Base-by-base conservation (phyloP, 2,113 vertebrate genomes). In the Pedionomus torquatus region DNA sequence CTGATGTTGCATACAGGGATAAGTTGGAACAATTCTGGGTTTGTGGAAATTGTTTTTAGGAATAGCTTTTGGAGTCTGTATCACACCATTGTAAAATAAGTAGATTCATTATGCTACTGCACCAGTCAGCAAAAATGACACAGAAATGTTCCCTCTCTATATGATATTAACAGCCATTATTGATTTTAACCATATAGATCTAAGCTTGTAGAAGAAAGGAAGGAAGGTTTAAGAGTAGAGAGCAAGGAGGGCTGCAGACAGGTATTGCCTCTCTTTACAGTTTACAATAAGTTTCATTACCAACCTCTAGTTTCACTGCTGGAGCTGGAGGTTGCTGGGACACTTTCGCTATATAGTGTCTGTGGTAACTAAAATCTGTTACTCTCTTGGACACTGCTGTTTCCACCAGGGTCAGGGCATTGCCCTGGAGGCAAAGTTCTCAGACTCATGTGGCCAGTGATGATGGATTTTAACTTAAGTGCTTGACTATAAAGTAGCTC, bases 11-110 rank as follows among this genome's bases (percentile, higher is more conserved):
- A 63, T 75, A 49, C 1, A 0, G 68, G 35, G 7, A 1, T 72
- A 57, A 51, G 60, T 14, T 80, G 76, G 31, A 95, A 95, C 96
- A 54, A 52, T 41, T 96, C 77, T 74, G 66, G 43, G 95, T 88
- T 78, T 68, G 13, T 82, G 70, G 61, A 76, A 60, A 83, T 81
- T 31, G 26, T 25, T 94, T 91, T 89, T 37, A 90, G 91, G 72
- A 76, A 51, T 68, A 77, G 60, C 13, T 96, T 74, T 86, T 0
- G 0, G 58, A 84, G 46, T 60, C 30, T 8, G 11, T 39, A 66
- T 14, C 8, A 33, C 54, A 60, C 35, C 52, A 35, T 39, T 61
- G 49, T 54, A 57, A 61, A 91, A 72, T 11, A 83, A 84, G 23
- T 31, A 52, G 65, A 49, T n/a, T 72, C 75, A 25, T 57, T 69